A percentile compares a stretch with the other conserved stretches of the same genome.
Evolutionary conservation across 37 sponge, comb jelly and placozoan genomes (phyloP).

Genomic region (Corticium candelabrum): DNA sequence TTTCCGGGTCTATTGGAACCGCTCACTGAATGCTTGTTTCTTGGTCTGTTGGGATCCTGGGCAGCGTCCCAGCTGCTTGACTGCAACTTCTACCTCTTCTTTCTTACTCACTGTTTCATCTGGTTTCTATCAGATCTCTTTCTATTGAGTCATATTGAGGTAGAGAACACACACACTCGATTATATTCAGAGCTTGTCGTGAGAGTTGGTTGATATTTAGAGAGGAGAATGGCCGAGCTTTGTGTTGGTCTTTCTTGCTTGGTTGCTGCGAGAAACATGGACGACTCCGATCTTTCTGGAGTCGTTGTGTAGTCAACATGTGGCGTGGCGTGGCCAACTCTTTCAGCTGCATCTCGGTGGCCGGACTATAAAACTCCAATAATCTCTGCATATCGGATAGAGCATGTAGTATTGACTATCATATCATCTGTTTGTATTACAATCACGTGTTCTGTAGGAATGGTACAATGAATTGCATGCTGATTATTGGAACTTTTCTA

Average conservation of each 20-base stretch:
- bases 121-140: neutral
- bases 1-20: constrained; percentile 61
- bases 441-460: too few relatives aligned
- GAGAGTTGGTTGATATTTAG: constrained; percentile 6
- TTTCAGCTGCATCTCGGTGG: constrained; percentile 34
- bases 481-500: too few relatives aligned
- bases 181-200: neutral
- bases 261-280: constrained; percentile 52
- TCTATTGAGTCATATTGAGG: neutral
- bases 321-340: constrained; percentile 35
- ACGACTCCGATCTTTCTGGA: constrained; percentile 40
- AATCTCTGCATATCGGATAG: too few relatives aligned
- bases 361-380: neutral
- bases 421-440: too few relatives aligned
- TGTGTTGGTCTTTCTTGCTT: constrained; percentile 36
- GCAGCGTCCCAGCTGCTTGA: neutral
- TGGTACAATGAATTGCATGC: too few relatives aligned
- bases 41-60: constrained; percentile 28
- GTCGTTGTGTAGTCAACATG: constrained; percentile 34
- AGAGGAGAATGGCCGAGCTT: constrained; percentile 26
- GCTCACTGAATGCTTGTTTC: constrained; percentile 54
- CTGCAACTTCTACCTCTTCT: neutral
- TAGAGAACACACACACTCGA: neutral
- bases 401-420: too few relatives aligned
- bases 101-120: neutral